phyloP scores from a whole-genome alignment of 2,888 invertebrate genomes.

The Nemurella pictetii region DNA sequence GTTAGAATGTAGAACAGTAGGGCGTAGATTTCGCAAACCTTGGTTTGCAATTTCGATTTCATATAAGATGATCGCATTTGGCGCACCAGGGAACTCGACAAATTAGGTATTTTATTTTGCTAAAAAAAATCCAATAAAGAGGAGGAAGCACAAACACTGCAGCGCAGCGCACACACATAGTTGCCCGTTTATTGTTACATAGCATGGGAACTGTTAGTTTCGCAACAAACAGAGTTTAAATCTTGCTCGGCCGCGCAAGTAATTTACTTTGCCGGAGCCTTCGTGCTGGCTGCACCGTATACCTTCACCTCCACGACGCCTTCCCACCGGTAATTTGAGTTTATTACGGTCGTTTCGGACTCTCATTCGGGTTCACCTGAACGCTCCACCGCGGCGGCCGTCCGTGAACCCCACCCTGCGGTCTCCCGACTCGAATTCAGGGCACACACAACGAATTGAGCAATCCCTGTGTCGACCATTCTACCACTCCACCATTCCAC shows the following conservation, averaged over 20 bases:
- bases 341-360: slow-evolving; percentile 17
- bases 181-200: background rate
- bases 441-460: background rate
- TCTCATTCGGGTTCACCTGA: background rate
- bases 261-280: slow-evolving; percentile 6
- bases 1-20: background rate
- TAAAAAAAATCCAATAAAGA: background rate
- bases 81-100: background rate
- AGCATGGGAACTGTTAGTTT: slow-evolving; percentile 1
- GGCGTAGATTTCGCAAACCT: background rate
- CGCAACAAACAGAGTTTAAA: background rate
- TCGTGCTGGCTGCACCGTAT: no score
- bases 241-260: slow-evolving; percentile 1
- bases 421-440: background rate
- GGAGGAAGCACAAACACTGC: background rate
- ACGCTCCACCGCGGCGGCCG: background rate
- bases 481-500: background rate
- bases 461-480: background rate
- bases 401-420: background rate
- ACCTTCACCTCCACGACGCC: slow-evolving; percentile 1
- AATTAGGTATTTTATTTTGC: background rate
- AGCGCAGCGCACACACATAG: no score
- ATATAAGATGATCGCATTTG: background rate
- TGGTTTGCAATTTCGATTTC: background rate
- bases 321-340: slow-evolving; percentile 25